Evolutionary conservation across 2,797 vertebrate species (phyloP).

Genomic region (Pachyuromys duprasi): DNA sequence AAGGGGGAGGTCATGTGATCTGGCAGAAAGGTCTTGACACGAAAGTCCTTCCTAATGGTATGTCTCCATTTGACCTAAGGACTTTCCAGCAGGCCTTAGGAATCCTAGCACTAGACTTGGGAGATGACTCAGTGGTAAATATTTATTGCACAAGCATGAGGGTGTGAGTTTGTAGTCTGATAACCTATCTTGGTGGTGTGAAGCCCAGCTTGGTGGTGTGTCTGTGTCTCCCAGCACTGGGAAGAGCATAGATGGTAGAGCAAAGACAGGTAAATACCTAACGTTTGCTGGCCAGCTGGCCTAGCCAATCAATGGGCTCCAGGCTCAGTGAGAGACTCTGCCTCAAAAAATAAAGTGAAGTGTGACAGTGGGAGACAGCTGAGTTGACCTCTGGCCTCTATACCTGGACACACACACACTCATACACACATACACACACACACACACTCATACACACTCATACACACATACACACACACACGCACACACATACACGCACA

Average conservation of each 20-base stretch:
- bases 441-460: too few relatives aligned
- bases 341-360: not conserved
- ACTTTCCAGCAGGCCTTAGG: not conserved
- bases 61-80: not conserved
- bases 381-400: not conserved
- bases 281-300: not conserved
- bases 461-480: too few relatives aligned
- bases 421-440: too few relatives aligned
- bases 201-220: not conserved
- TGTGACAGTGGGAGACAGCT: not conserved
- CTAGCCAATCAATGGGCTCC: not conserved
- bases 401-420: too few relatives aligned
- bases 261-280: too few relatives aligned
- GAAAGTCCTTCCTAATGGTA: not conserved
- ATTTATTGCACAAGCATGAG: not conserved
- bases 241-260: accelerated
- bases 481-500: not conserved
- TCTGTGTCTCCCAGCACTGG: not conserved
- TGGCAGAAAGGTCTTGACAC: not conserved
- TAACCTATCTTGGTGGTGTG: not conserved
- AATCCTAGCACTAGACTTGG: too few relatives aligned
- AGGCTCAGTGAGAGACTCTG: too few relatives aligned
- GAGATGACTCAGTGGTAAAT: not conserved
- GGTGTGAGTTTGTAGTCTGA: not conserved
- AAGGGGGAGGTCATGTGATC: not conserved